A percentile compares a stretch with the other conserved stretches of the same genome.
These are phyloP conservation scores for Urophycis tenuis DNA, from an alignment of 2,797 vertebrate genomes.

Conservation along the genomic window DNA sequence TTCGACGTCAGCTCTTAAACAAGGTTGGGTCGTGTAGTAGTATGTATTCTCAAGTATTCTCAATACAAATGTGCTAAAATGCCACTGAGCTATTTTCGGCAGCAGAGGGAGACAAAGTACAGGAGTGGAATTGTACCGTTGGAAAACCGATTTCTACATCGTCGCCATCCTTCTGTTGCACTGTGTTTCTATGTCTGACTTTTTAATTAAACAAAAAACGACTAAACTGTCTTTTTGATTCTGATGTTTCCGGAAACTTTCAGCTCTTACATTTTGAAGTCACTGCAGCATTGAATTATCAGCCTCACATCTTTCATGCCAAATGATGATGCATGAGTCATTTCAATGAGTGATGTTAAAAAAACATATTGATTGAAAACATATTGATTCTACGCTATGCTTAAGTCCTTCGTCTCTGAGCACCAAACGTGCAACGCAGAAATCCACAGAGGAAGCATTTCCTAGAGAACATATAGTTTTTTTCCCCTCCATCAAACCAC, in stretches of 20 bases:
- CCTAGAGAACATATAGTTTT: conserved; percentile 37
- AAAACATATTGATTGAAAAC: background rate
- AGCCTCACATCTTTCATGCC: background rate
- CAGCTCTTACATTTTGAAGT: background rate
- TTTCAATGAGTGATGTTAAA: no score
- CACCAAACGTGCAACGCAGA: conserved; percentile 23
- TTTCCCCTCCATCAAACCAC: conserved; percentile 23
- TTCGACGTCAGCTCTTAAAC: background rate
- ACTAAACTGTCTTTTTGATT: background rate
- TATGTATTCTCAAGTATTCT: background rate
- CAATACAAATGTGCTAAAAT: background rate
- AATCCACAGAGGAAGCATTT: conserved; percentile 21
- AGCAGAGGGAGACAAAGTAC: conserved; percentile 64
- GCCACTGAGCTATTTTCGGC: conserved; percentile 22
- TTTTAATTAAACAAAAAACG: background rate
- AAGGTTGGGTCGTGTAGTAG: background rate
- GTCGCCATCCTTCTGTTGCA: background rate
- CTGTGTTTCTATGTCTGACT: background rate
- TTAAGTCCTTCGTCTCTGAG: conserved; percentile 26
- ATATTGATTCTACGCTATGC: background rate
- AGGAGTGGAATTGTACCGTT: conserved; percentile 2
- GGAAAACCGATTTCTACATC: background rate
- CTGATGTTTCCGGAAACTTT: background rate
- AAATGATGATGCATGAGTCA: background rate
- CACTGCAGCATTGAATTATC: background rate